These are phyloP conservation scores for Harpagoxenus sublaevis DNA, from an alignment of 2,888 invertebrate genomes.

Conservation along the genomic window DNA sequence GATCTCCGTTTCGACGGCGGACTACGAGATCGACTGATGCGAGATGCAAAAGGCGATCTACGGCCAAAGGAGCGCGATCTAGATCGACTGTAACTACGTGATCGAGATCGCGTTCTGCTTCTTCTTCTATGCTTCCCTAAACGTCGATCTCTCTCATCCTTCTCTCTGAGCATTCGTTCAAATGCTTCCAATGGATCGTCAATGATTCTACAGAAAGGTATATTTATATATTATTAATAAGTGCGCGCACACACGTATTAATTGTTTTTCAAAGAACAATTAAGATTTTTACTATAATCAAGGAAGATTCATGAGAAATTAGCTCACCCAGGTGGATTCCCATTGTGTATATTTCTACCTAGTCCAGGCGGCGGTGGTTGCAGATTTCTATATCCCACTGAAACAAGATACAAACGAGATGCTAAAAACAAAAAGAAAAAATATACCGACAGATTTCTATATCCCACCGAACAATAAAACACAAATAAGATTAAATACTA, in stretches of 20 bases:
- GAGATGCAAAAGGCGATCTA: slow-evolving; percentile 83
- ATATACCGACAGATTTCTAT: too few relatives aligned
- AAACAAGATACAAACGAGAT: slow-evolving; percentile 68
- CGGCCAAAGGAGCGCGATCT: slow-evolving; percentile 84
- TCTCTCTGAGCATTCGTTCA: slow-evolving; percentile 94
- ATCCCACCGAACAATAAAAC: too few relatives aligned
- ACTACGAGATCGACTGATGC: slow-evolving; percentile 85
- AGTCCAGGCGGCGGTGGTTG: slow-evolving; percentile 89
- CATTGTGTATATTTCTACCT: slow-evolving; percentile 86
- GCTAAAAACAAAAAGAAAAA: not conserved
- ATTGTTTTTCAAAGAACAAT: not conserved
- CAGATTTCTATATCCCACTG: slow-evolving; percentile 84
- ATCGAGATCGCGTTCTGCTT: slow-evolving; percentile 86
- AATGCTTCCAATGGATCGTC: slow-evolving; percentile 96
- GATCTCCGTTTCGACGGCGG: slow-evolving; percentile 83
- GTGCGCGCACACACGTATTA: too few relatives aligned
- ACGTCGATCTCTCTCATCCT: slow-evolving; percentile 91
- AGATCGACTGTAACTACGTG: slow-evolving; percentile 86
- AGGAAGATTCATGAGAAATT: not conserved
- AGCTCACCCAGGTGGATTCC: slow-evolving; percentile 87
- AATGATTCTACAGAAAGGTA: slow-evolving; percentile 88
- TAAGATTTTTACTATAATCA: not conserved
- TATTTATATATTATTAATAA: not conserved
- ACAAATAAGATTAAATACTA: not conserved
- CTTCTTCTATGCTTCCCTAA: slow-evolving; percentile 89